phyloP scores from a whole-genome alignment of 2,113 vertebrate species.

The Bufo bufo region DNA sequence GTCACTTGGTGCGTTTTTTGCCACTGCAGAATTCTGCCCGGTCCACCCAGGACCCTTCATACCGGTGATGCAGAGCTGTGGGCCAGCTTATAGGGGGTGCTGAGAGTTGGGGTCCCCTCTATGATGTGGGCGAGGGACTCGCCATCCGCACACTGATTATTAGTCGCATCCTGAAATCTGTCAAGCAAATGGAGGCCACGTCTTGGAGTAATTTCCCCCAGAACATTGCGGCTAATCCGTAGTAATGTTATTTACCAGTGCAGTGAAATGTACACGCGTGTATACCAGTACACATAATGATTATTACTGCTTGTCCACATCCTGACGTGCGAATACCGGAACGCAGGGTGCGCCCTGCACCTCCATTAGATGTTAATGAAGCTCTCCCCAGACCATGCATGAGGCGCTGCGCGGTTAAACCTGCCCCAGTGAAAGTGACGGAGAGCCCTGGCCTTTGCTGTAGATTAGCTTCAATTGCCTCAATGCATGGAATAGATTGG shows the following conservation, averaged over 20 bases:
- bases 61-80: no score
- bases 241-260: background rate
- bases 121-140: background rate
- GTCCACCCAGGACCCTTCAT: no score
- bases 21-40: no score
- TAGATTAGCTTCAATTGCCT: slow-evolving; percentile 63
- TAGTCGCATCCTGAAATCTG: background rate
- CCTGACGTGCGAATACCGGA: background rate
- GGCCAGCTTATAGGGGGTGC: no score
- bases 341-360: background rate
- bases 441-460: slow-evolving; percentile 55
- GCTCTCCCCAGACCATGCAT: background rate
- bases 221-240: background rate
- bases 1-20: no score
- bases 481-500: slow-evolving; percentile 64
- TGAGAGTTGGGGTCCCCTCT: no score
- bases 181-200: background rate
- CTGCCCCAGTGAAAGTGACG: slow-evolving; percentile 26
- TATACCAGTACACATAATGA: background rate
- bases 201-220: background rate
- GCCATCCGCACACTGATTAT: background rate
- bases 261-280: background rate
- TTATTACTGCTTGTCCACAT: background rate
- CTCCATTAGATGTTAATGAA: slow-evolving; percentile 10
- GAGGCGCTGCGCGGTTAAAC: background rate